These are phyloP conservation scores for Trematocara caparti DNA, from an alignment of 2,797 vertebrate genomes.

Conservation along the genomic window DNA sequence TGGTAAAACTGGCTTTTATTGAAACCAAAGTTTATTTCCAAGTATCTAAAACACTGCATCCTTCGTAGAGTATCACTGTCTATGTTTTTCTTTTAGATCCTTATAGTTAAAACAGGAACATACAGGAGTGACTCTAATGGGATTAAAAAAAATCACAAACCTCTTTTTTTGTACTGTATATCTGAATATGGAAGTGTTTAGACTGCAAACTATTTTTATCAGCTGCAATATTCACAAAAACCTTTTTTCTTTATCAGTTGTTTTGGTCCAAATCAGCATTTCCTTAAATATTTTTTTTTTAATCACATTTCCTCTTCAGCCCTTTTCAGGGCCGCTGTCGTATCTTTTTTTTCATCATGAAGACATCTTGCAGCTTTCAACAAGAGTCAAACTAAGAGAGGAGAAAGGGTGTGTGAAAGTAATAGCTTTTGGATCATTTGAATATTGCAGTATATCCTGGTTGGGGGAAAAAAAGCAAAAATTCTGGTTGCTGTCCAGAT, in stretches of 20 bases:
- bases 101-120: not conserved
- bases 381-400: not conserved
- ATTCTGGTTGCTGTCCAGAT: not conserved
- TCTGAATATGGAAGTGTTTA: not conserved
- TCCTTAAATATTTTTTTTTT: not conserved
- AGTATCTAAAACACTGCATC: not conserved
- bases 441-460: not conserved
- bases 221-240: constrained; percentile 23
- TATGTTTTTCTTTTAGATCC: not conserved
- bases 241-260: constrained; percentile 32
- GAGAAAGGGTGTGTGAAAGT: not conserved
- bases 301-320: constrained; percentile 12
- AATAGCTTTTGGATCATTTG: not conserved
- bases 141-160: not conserved
- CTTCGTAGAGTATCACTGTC: not conserved
- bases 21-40: not conserved
- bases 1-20: not conserved
- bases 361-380: not conserved
- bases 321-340: not conserved
- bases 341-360: not conserved
- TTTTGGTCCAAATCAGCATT: constrained; percentile 34
- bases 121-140: not conserved
- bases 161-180: not conserved
- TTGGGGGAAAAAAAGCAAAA: fast-evolving
- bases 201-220: not conserved